Base-by-base conservation (phyloP, 2,888 invertebrate species). In the Drosophila merina region DNA sequence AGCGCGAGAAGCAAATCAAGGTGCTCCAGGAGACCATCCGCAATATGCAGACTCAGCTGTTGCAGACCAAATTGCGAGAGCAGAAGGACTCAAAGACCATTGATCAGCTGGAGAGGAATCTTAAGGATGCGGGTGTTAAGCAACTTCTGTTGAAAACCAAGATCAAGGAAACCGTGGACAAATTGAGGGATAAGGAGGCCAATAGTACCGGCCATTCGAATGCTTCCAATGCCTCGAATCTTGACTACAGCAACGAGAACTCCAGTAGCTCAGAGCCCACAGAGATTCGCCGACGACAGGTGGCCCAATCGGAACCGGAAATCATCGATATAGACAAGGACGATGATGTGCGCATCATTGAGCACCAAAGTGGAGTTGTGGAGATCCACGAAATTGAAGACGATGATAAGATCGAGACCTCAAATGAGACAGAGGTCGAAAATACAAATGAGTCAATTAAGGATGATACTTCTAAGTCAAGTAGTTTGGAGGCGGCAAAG, bases 1-100 rank as follows among this genome's bases (percentile, higher is more conserved):
- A 95, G 67, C 97, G 97, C 90, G 97, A 97, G 20, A 96, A 96
- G 84, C 97, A 97, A 91, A 94, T 97, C 76, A 95, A 95, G 90
- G 92, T 92, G 10, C 74, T 92, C n/a, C 92, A 92, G 57, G 92
- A 92, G 74, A 92, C 92, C 25, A 92, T 92, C 67, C 86, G 92
- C 26, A 92, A 92, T 76, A 88, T 92, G 85, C 92, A 92, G 72
- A 92, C 91, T 0, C 92, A 92, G 70, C 66, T 92, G 44, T 57
- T 92, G 62, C 92, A 91, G 74, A 91, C 90, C 5, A 92, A 92
- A 68, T 60, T 87, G 36, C 90, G 90, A 40, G 92, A 92, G 72
- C 91, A 90, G 55, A 91, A 91, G 69, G 91, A 90, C 73, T 59
- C 75, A 9, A 89, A 81, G 44, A 88, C 80, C 57, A 91, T 92